phyloP scores from a whole-genome alignment of 2,888 invertebrate genomes.

The Caenorhabditis angaria region DNA sequence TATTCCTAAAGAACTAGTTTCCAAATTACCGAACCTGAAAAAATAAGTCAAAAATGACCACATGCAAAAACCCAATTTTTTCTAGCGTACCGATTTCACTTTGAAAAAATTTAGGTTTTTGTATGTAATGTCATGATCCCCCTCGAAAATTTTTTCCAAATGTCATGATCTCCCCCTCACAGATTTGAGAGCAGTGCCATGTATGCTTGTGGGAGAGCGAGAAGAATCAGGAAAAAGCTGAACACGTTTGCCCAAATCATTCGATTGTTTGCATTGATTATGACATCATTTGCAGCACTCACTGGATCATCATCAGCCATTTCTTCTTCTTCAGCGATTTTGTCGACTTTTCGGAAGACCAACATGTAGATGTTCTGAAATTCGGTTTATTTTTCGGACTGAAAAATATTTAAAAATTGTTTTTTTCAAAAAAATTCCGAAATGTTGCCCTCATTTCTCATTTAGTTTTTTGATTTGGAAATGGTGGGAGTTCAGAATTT shows the following conservation, averaged over 20 bases:
- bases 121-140: too few species aligned
- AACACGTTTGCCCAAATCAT: slow-evolving; percentile 35
- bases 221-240: slow-evolving; percentile 25
- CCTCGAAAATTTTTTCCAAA: too few species aligned
- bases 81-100: too few species aligned
- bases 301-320: slow-evolving; percentile 9
- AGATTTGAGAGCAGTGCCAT: too few species aligned
- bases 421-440: background rate
- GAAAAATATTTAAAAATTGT: background rate
- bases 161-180: too few species aligned
- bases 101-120: too few species aligned
- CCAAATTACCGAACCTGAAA: too few species aligned
- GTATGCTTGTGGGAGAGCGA: slow-evolving; percentile 30
- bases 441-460: background rate
- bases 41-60: too few species aligned
- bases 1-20: too few species aligned
- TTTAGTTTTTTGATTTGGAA: background rate
- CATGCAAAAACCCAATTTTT: too few species aligned
- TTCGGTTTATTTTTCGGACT: background rate
- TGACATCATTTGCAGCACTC: slow-evolving; percentile 21
- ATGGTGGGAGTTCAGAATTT: too few species aligned
- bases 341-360: slow-evolving; percentile 18
- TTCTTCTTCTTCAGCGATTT: slow-evolving; percentile 6
- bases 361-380: slow-evolving; percentile 10
- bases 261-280: slow-evolving; percentile 31